phyloP scores from a whole-genome alignment of 2,888 invertebrate species.

The Watsonalla cultraria region DNA sequence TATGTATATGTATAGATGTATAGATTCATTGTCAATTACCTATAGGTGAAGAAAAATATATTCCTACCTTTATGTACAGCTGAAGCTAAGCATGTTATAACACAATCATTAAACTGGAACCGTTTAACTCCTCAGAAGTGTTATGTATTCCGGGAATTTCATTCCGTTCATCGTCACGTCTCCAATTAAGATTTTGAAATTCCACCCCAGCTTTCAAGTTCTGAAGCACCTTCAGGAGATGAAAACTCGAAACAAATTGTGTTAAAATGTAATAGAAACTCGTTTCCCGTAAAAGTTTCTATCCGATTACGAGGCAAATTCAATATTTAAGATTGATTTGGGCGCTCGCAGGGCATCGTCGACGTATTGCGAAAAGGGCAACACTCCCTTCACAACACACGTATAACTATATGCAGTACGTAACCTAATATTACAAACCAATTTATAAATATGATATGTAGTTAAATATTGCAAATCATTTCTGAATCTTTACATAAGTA shows the following conservation, averaged over 20 bases:
- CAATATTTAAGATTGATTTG: slow-evolving; percentile 78
- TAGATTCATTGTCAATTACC: no score
- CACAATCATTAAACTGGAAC: slow-evolving; percentile 12
- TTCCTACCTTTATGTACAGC: background rate
- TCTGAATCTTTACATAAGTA: no score
- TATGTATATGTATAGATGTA: no score
- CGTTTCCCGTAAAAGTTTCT: slow-evolving; percentile 74
- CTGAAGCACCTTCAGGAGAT: slow-evolving; percentile 58
- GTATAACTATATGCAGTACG: slow-evolving; percentile 1
- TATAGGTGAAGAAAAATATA: background rate
- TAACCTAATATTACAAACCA: no score
- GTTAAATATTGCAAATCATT: no score
- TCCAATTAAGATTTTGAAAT: slow-evolving; percentile 59
- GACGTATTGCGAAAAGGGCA: slow-evolving; percentile 44
- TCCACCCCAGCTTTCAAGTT: slow-evolving; percentile 47
- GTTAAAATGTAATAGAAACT: slow-evolving; percentile 77
- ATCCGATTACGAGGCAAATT: slow-evolving; percentile 75
- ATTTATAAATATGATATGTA: no score
- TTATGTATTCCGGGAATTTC: slow-evolving; percentile 17
- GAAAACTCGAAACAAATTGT: slow-evolving; percentile 74
- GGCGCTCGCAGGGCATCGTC: slow-evolving; percentile 58
- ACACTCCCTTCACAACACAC: slow-evolving; percentile 13
- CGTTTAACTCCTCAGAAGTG: slow-evolving; percentile 11
- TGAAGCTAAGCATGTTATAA: slow-evolving; percentile 4
- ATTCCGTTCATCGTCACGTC: slow-evolving; percentile 43